phyloP scores from a whole-genome alignment of 2,888 invertebrate genomes.

The Agrochola macilenta region DNA sequence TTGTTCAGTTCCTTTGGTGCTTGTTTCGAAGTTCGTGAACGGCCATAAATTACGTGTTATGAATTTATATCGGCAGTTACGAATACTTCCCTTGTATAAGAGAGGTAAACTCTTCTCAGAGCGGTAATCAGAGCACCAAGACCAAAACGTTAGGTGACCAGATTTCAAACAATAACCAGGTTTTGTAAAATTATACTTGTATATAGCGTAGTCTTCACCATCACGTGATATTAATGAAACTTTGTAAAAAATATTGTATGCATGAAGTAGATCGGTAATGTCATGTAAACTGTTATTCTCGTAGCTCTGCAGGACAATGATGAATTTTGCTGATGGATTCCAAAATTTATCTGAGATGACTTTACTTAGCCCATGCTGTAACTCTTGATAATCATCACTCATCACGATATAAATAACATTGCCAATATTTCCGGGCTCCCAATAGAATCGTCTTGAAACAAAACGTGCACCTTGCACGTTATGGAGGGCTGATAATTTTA shows the following conservation, averaged over 20 bases:
- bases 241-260: slow-evolving; percentile 46
- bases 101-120: slow-evolving; percentile 2
- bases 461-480: slow-evolving; percentile 60
- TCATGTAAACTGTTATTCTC: slow-evolving; percentile 45
- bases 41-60: slow-evolving; percentile 69
- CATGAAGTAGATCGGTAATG: slow-evolving; percentile 63
- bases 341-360: slow-evolving; percentile 66
- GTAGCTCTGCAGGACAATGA: slow-evolving; percentile 68
- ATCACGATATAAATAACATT: slow-evolving; percentile 68
- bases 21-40: slow-evolving; percentile 62
- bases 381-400: slow-evolving; percentile 61
- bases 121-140: slow-evolving; percentile 46
- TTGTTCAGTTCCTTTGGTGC: slow-evolving; percentile 66
- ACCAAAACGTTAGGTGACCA: slow-evolving; percentile 44
- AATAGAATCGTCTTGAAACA: slow-evolving; percentile 63
- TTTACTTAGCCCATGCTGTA: slow-evolving; percentile 57
- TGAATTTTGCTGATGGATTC: slow-evolving; percentile 71
- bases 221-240: slow-evolving; percentile 32
- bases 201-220: slow-evolving; percentile 49
- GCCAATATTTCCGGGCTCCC: slow-evolving; percentile 52
- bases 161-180: slow-evolving; percentile 52
- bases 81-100: slow-evolving; percentile 17
- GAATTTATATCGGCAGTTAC: slow-evolving; percentile 66
- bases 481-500: slow-evolving; percentile 60
- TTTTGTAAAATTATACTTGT: slow-evolving; percentile 61